Percentiles rank a stretch among this genome's conserved stretches.
These are phyloP conservation scores for Tenodera sinensis DNA, from an alignment of 2,888 invertebrate genomes.

Conservation along the genomic window DNA sequence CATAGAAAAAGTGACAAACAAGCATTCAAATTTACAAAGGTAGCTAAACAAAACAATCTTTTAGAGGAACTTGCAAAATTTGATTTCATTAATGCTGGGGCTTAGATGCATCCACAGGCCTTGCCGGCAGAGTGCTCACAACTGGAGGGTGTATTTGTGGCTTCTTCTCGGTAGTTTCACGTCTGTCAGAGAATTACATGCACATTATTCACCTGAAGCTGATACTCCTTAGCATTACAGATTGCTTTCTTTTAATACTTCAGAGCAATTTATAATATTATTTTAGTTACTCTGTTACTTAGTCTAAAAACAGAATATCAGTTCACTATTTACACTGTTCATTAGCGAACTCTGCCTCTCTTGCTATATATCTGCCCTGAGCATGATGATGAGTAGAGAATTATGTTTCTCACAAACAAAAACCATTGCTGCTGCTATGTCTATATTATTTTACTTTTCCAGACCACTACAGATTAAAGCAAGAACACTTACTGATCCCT, in stretches of 20 bases:
- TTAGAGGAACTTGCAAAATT: not conserved
- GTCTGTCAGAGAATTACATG: not conserved
- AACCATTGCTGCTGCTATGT: no score
- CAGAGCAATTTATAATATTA: not conserved
- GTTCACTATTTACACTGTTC: no score
- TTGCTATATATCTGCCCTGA: no score
- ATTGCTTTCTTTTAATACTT: not conserved
- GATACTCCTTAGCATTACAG: not conserved
- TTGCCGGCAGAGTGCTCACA: not conserved
- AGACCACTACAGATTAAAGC: no score
- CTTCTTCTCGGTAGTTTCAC: not conserved
- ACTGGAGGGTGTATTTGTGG: not conserved
- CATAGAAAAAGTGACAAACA: not conserved
- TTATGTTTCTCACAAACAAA: no score
- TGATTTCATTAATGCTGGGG: not conserved
- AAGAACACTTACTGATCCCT: no score
- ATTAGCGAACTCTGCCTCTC: no score
- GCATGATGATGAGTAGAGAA: no score
- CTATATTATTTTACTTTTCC: no score
- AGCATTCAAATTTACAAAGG: not conserved
- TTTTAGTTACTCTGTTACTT: not conserved
- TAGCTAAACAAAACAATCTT: not conserved
- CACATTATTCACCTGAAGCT: not conserved
- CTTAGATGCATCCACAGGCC: not conserved
- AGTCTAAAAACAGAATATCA: no score